Evolutionary conservation across 2,113 vertebrate genomes (phyloP), one percentile per base, ranked within the genome.

Genomic region (Alaudala cheleensis): DNA sequence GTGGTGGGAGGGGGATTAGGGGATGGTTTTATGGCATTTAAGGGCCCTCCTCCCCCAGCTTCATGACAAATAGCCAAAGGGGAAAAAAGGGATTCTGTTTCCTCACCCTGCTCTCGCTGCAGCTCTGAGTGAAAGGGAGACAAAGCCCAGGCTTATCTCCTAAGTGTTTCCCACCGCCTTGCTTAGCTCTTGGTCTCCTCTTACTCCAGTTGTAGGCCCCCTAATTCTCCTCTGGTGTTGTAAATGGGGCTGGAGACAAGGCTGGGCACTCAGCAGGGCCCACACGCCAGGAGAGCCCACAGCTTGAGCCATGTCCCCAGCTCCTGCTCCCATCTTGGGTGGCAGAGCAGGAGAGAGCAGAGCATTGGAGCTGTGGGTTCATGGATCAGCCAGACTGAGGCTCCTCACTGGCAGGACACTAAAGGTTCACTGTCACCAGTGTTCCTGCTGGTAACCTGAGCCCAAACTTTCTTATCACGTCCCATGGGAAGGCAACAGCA

Each of bases 251-350:
- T 90, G 79, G 47, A 76, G 82, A 58, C 37, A 13, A 33, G 67
- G 58, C 70, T 13, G 40, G 39, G 45, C 20, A 0, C 42, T 70
- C 26, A 12, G 33, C 56, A 74, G 61, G 64, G 79, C 39, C 61
- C n/a, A 1, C 65, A 40, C 0, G 0, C 11, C 2, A 1, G 17
- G 58, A 29, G 23, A 71, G 14, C 44, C 45, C 54, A 19, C 22
- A 69, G 45, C 72, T 1, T 15, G 45, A 8, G 9, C 53, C 44
- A 1, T 0, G 11, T 42, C 25, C 51, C 61, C 45, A 37, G 9
- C 44, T 51, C 44, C 34, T 42, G 31, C 71, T 58, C 26, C 9
- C 6, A 3, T 19, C 51, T 28, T 11, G 45, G 45, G 4, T 8
- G 53, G 34, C 34, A 34, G 20, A 6, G 11, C 21, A 16, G 93